Conservation (phyloP, 2,888 invertebrate species). For the Acanthococcus lagerstroemiae region DNA sequence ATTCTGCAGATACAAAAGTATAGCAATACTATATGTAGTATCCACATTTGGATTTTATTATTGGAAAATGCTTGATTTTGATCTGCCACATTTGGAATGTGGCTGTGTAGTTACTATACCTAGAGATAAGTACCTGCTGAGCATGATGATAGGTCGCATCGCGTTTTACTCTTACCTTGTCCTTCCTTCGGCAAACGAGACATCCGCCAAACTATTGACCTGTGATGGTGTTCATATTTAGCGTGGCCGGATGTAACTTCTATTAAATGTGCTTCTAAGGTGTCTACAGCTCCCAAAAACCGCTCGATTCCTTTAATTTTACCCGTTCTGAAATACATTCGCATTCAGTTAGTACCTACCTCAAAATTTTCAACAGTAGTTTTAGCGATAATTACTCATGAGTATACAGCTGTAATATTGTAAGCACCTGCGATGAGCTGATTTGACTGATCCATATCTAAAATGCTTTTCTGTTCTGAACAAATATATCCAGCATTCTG, state of each 20-base stretch:
- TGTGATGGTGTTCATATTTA: constrained; percentile 97
- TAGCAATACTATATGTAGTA: too few relatives aligned
- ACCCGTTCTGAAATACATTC: constrained; percentile 60
- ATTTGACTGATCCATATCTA: constrained; percentile 93
- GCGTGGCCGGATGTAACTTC: constrained; percentile 94
- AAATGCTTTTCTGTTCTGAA: constrained; percentile 98
- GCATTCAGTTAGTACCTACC: too few relatives aligned
- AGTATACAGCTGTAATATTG: not conserved
- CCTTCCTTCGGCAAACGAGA: constrained; percentile 95
- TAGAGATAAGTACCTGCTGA: too few relatives aligned
- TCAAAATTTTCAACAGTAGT: not conserved
- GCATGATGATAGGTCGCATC: too few relatives aligned
- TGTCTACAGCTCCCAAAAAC: constrained; percentile 82
- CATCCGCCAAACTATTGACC: constrained; percentile 96
- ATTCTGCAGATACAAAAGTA: too few relatives aligned
- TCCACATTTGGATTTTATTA: too few relatives aligned
- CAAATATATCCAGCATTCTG: constrained; percentile 98
- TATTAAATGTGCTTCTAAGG: constrained; percentile 80
- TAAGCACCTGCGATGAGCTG: constrained; percentile 60
- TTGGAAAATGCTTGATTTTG: too few relatives aligned
- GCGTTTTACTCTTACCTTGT: constrained; percentile 58
- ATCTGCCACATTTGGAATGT: too few relatives aligned
- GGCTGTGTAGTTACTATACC: too few relatives aligned
- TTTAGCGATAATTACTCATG: not conserved
- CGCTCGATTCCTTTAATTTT: constrained; percentile 88